These are phyloP conservation scores for Syrrhaptes paradoxus DNA, from an alignment of 2,113 vertebrate genomes.

Conservation along the genomic window DNA sequence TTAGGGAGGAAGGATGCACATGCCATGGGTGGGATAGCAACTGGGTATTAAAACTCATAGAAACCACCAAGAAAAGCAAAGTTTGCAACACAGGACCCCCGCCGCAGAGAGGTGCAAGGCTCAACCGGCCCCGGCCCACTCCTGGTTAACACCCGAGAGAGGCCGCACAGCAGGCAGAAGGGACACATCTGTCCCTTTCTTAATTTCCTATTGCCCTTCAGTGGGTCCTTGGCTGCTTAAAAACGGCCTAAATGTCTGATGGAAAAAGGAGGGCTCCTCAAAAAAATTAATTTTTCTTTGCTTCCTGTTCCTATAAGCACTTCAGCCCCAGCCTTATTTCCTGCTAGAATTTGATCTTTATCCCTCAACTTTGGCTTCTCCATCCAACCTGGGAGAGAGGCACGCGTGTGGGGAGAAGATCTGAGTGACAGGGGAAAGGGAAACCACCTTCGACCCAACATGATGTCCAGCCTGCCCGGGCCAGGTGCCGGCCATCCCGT, in stretches of 20 bases:
- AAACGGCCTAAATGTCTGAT: not conserved
- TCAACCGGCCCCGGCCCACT: not conserved
- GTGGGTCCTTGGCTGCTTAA: not conserved
- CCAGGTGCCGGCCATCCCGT: rapidly evolving
- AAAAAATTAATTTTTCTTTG: not conserved
- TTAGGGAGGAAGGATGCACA: not conserved
- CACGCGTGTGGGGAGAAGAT: not conserved
- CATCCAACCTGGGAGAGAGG: not conserved
- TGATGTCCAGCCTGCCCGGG: not conserved
- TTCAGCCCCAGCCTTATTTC: not conserved
- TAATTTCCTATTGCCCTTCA: not conserved
- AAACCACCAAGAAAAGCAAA: not conserved
- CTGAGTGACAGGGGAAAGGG: not conserved
- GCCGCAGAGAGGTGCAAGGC: not conserved
- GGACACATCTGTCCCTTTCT: not conserved
- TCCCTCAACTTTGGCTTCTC: not conserved
- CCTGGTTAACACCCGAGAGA: not conserved
- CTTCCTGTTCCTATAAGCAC: not conserved
- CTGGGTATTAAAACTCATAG: not conserved
- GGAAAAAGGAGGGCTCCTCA: not conserved
- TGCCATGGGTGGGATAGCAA: not conserved
- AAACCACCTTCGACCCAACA: not conserved
- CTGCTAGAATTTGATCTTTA: not conserved
- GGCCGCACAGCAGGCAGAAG: not conserved
- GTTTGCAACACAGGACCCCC: not conserved